phyloP scores from a whole-genome alignment of 2,888 invertebrate species.

The Tetheella fluctuosa region DNA sequence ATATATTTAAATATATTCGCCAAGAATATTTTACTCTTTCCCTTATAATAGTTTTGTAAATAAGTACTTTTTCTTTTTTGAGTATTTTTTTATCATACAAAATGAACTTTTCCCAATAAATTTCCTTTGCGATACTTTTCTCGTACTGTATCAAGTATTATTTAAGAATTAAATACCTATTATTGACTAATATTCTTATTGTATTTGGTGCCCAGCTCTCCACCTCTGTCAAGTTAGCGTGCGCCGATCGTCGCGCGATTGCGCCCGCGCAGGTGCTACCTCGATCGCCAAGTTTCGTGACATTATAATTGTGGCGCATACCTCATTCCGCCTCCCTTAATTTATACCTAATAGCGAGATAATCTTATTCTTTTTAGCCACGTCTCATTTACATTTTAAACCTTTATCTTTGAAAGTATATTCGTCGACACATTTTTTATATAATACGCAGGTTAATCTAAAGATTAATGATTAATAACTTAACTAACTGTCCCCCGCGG shows the following conservation, averaged over 20 bases:
- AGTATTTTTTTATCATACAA: too few species aligned
- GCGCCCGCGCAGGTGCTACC: slow-evolving; percentile 45
- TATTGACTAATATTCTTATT: neutral
- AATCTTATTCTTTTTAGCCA: slow-evolving; percentile 75
- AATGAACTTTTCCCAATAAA: too few species aligned
- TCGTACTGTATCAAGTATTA: neutral
- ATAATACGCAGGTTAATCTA: neutral
- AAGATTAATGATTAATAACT: neutral
- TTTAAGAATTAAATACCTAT: neutral
- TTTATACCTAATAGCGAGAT: slow-evolving; percentile 83
- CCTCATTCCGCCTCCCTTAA: slow-evolving; percentile 75
- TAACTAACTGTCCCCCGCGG: too few species aligned
- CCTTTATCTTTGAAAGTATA: slow-evolving; percentile 56
- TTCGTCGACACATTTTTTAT: neutral
- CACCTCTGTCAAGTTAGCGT: slow-evolving; percentile 30
- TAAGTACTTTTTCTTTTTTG: too few species aligned
- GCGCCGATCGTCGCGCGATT: slow-evolving; percentile 50
- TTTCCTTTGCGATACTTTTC: too few species aligned
- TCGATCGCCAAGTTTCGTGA: slow-evolving; percentile 65
- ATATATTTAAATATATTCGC: neutral
- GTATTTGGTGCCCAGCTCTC: neutral
- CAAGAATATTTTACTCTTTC: too few species aligned
- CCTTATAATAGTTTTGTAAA: too few species aligned
- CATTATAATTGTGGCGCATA: slow-evolving; percentile 81
- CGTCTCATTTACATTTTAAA: slow-evolving; percentile 81